Base-by-base conservation (phyloP, 1,140 invertebrate genomes). In the Bombus difficillimus region DNA sequence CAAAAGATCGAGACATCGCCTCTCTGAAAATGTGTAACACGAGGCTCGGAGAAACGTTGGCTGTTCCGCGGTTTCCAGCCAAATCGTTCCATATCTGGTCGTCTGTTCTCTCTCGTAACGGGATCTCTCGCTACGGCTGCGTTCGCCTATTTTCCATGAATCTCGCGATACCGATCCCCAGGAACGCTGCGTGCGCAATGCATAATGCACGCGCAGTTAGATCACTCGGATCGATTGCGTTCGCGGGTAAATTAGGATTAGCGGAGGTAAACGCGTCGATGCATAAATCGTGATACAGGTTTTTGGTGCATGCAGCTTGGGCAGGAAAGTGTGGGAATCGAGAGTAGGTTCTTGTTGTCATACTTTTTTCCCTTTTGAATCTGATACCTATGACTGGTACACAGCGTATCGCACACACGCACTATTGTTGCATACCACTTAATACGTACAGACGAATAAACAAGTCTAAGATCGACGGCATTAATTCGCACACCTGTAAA, bases 61-160 rank as follows among this genome's bases (percentile, higher is more conserved):
- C 18, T 47, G 62, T 78, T 77, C 22, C 64, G 25, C 25, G 32
- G 59, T 66, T 77, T 39, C 47, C 59, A 62, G 32, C 41, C 66
- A 28, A 85, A 85, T 85, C 77, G 68, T 80, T 72, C 77, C 77
- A 71, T 80, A 85, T 85, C 83, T 57, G 83, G 75, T 37, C 4
- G 39, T 28, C 15, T 78, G 68, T 85, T 72, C 66, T 62, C 28
- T n/a, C 32, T 53, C 5, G 75, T 85, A 85, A 85, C 83, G 83
- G 83, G 68, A 85, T n/a, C 25, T 57, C 69, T 28, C 69, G 8
- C 22, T 37, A 53, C 47, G 47, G 47, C 47, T 6, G 25, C 78
- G 53, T 69, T 86, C 85, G 66, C 72, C 79, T 66, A 75, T 77
- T 88, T 89, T 79, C 84, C 83, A 88, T 89, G 83, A 89, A 89